Conservation (phyloP, 1,140 invertebrate genomes). For the Diorhabda sublineata region DNA sequence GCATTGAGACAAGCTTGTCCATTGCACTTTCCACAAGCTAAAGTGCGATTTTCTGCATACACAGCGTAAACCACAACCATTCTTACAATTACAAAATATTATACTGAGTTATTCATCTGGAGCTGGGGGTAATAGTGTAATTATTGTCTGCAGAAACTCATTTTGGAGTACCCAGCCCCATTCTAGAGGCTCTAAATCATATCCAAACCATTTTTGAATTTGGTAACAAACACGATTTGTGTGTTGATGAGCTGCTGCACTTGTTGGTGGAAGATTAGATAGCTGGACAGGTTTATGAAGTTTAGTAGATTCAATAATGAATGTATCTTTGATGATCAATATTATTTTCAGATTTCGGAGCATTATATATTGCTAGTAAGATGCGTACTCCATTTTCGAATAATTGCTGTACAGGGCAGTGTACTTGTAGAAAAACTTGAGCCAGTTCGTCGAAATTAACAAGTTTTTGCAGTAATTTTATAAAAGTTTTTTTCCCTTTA, state of each 20-base stretch:
- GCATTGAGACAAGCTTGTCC: neutral
- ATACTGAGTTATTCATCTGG: neutral
- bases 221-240: too few species aligned
- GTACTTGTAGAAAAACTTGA: neutral
- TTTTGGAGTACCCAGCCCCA: neutral
- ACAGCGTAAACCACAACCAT: neutral
- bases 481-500: slow-evolving; percentile 4
- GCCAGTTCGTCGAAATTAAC: neutral
- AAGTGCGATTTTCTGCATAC: neutral
- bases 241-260: too few species aligned
- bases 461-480: neutral
- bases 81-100: neutral
- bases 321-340: too few species aligned
- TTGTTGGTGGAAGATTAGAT: too few species aligned
- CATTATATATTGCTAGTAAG: neutral
- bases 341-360: neutral
- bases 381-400: neutral
- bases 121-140: slow-evolving; percentile 1
- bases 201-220: too few species aligned
- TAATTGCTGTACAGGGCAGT: too few species aligned
- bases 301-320: too few species aligned
- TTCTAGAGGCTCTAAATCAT: neutral
- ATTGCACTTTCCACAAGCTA: neutral
- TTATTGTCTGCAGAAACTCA: neutral
- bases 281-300: too few species aligned